Percentiles rank a stretch among this genome's conserved stretches.
phyloP scores from a whole-genome alignment of 92 coral and sea anemone genomes.

The Paramuricea clavata region DNA sequence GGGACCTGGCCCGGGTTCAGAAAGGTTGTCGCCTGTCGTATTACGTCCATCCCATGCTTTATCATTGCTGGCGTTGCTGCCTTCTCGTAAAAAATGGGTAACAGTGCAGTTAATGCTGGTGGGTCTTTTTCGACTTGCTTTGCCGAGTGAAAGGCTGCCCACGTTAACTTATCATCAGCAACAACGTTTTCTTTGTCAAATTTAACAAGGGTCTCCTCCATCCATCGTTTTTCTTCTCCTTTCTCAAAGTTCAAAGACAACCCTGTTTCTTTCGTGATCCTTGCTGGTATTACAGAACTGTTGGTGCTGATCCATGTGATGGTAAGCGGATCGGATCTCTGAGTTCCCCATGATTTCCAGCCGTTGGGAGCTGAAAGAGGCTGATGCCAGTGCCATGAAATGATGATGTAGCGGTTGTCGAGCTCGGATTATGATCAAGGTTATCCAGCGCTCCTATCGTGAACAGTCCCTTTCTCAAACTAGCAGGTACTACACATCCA shows the following conservation, averaged over 20 bases:
- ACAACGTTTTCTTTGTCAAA: constrained; percentile 1
- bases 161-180: neutral
- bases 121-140: constrained; percentile 25
- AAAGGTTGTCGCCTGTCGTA: neutral
- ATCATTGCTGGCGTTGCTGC: too few relatives aligned
- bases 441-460: constrained; percentile 73
- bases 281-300: constrained; percentile 57
- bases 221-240: constrained; percentile 62
- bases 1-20: too few relatives aligned
- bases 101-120: constrained; percentile 10
- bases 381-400: too few relatives aligned
- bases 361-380: constrained; percentile 61
- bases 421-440: constrained; percentile 68
- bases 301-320: constrained; percentile 72
- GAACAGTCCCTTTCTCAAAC: too few relatives aligned
- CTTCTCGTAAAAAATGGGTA: neutral
- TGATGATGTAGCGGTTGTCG: constrained; percentile 68
- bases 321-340: constrained; percentile 33
- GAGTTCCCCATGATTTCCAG: constrained; percentile 46
- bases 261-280: constrained; percentile 49
- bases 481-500: constrained; percentile 64
- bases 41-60: constrained; percentile 4
- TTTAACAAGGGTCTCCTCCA: constrained; percentile 30
- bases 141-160: constrained; percentile 37
- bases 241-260: constrained; percentile 49